Evolutionary conservation across 2,797 vertebrate genomes (phyloP).

Genomic region (Mus spretus): DNA sequence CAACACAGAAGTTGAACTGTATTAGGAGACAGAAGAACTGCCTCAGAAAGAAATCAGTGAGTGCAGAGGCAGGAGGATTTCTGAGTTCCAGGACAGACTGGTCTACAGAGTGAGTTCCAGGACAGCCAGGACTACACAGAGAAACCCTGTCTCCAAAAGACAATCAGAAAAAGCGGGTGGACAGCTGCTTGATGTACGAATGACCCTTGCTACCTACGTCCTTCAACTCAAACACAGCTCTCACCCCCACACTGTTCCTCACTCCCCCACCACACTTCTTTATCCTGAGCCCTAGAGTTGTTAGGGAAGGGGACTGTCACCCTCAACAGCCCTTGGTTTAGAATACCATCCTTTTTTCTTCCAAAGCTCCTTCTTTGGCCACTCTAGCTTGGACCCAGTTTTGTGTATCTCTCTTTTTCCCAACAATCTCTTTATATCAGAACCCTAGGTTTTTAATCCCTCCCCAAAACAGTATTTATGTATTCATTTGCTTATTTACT

Average conservation of each 20-base stretch:
- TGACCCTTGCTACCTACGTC: neutral
- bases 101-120: no score
- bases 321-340: neutral
- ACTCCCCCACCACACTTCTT: neutral
- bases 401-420: neutral
- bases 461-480: neutral
- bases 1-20: neutral
- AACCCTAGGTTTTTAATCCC: conserved; percentile 38
- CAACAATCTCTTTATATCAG: neutral
- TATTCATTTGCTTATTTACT: neutral
- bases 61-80: no score
- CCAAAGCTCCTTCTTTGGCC: conserved; percentile 24
- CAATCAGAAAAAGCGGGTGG: neutral
- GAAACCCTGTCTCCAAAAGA: no score
- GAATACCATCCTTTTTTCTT: neutral
- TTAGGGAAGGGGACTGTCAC: neutral
- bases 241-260: neutral
- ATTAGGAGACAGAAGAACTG: conserved; percentile 11
- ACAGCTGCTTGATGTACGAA: neutral
- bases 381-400: neutral
- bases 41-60: conserved; percentile 33
- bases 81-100: no score
- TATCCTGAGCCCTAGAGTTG: conserved; percentile 8
- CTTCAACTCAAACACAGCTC: neutral
- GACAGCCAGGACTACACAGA: no score